Evolutionary conservation across 2,797 vertebrate species (phyloP).

Genomic region (Botia almorhae): DNA sequence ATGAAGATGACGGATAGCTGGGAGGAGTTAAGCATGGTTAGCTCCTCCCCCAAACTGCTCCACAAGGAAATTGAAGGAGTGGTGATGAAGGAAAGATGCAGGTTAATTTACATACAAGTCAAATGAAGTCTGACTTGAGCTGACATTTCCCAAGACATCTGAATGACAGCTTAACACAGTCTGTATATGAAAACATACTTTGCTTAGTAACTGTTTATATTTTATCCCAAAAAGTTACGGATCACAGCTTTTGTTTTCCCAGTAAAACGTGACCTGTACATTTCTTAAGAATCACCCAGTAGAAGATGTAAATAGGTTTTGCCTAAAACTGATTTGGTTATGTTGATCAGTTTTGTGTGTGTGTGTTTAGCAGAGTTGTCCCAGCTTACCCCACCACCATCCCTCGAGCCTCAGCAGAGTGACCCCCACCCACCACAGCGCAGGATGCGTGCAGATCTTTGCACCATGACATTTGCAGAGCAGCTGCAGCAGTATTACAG

Average conservation of each 20-base stretch:
- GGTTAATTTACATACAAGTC: too few species aligned
- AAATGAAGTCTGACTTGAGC: too few species aligned
- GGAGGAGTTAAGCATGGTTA: constrained; percentile 88
- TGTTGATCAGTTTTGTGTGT: constrained; percentile 4
- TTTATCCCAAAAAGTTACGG: too few species aligned
- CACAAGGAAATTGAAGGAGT: constrained; percentile 76
- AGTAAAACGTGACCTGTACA: neutral
- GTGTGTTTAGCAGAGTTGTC: constrained; percentile 52
- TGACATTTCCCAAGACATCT: too few species aligned
- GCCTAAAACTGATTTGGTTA: neutral
- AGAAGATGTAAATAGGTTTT: neutral
- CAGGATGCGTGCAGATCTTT: constrained; percentile 43
- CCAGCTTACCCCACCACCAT: constrained; percentile 12
- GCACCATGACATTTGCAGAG: constrained; percentile 76
- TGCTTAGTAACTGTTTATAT: too few species aligned
- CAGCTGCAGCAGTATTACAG: constrained; percentile 84
- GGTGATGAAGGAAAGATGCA: constrained; percentile 78
- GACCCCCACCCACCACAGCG: neutral
- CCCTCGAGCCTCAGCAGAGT: neutral
- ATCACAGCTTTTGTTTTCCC: neutral
- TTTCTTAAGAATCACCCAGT: neutral
- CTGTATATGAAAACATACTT: too few species aligned
- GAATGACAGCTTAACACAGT: too few species aligned
- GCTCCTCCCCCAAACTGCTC: constrained; percentile 76
- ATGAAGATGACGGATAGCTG: constrained; percentile 88